These are phyloP conservation scores for Bothrops alternatus DNA, from an alignment of 2,797 vertebrate species.

Conservation along the genomic window DNA sequence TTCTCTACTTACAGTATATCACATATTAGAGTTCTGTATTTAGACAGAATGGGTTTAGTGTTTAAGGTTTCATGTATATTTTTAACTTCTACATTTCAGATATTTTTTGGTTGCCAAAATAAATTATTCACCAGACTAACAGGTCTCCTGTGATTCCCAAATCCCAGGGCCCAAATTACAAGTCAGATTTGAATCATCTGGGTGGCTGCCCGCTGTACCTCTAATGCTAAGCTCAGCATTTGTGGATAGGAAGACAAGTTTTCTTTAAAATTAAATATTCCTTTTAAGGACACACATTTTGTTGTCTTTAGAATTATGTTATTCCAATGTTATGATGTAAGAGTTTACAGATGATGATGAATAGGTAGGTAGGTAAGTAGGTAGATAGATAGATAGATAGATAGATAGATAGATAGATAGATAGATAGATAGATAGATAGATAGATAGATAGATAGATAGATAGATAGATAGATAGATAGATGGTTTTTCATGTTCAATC, in stretches of 20 bases:
- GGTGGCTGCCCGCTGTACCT: neutral
- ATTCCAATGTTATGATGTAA: neutral
- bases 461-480: no score
- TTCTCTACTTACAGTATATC: neutral
- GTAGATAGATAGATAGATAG: no score
- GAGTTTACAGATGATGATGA: neutral
- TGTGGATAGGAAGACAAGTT: neutral
- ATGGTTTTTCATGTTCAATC: no score
- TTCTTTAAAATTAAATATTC: neutral
- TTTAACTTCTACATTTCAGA: neutral
- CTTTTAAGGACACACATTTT: neutral
- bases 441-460: neutral
- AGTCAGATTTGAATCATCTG: slow-evolving; percentile 13
- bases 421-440: neutral
- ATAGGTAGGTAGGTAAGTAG: neutral
- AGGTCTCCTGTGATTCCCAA: slow-evolving; percentile 13
- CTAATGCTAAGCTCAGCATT: slow-evolving; percentile 9
- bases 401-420: neutral
- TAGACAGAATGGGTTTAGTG: neutral
- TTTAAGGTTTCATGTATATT: neutral
- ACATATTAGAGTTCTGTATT: neutral
- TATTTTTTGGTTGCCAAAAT: slow-evolving; percentile 11
- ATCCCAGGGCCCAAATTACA: slow-evolving; percentile 13
- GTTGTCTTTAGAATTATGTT: neutral
- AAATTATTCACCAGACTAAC: slow-evolving; percentile 9